Evolutionary conservation across 2,888 invertebrate species (phyloP).

Genomic region (Drosophila kanekoi): DNA sequence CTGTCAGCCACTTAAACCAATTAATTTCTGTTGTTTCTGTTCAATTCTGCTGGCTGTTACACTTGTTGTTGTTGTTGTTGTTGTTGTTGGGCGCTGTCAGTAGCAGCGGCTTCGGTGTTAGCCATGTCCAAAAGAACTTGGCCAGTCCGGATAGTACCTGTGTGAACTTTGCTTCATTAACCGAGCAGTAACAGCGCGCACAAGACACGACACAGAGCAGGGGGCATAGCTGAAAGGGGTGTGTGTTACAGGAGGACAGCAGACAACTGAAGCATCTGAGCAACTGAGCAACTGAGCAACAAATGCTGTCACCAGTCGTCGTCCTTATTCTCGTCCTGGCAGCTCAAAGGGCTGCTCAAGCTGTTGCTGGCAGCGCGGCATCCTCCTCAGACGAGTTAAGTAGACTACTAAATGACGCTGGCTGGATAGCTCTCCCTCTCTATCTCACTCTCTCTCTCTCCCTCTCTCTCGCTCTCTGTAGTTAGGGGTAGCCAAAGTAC

Average conservation of each 20-base stretch:
- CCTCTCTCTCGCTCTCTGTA: not conserved
- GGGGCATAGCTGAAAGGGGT: not conserved
- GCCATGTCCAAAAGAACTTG: constrained; percentile 37
- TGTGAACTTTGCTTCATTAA: constrained; percentile 73
- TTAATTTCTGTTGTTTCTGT: constrained; percentile 65
- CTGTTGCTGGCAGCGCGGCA: constrained; percentile 60
- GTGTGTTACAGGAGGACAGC: not conserved
- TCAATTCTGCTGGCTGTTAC: constrained; percentile 48
- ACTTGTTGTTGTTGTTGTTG: constrained; percentile 37
- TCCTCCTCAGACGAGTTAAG: constrained; percentile 79
- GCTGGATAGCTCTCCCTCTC: constrained; percentile 12
- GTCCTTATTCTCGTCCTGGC: constrained; percentile 10
- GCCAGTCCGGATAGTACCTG: constrained; percentile 49
- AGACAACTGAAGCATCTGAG: constrained; percentile 27
- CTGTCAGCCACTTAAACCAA: constrained; percentile 67
- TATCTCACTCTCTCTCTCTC: constrained; percentile 5
- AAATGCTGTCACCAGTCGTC: constrained; percentile 64
- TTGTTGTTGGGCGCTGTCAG: constrained; percentile 53
- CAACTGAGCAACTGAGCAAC: constrained; percentile 64
- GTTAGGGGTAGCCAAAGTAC: constrained; percentile 48
- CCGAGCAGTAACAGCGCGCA: constrained; percentile 28
- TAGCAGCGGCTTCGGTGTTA: constrained; percentile 47
- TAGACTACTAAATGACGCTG: constrained; percentile 79
- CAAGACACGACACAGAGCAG: constrained; percentile 7
- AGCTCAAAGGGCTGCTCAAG: constrained; percentile 70